Base-by-base conservation (phyloP, 2,888 invertebrate species). In the Unio delphinus region DNA sequence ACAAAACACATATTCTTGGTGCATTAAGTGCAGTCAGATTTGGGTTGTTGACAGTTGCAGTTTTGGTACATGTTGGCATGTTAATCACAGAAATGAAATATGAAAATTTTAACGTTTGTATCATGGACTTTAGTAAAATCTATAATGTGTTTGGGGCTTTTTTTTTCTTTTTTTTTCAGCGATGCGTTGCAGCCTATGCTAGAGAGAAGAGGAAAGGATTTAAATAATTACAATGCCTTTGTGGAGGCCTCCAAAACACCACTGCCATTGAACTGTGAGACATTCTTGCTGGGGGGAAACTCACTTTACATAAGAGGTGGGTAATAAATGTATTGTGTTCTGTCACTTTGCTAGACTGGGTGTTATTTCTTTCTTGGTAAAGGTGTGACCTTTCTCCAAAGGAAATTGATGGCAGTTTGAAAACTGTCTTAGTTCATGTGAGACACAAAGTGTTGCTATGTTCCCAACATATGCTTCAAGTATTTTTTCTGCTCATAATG, bases 271-370 rank as follows among this genome's bases (percentile, higher is more conserved):
- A 90, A 92, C 75, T 86, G 88, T 56, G 94, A 94, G 84, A 93
- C 93, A 23, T 92, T 92, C 63, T 92, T 92, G 84, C 91, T 94
- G 23, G 94, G 93, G 58, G 94, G 94, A 6, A 93, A 92, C 84
- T 93, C 93, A 82, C 91, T 94, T 70, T 91, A 92, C 84, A 92
- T 94, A 82, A 92, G 92, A 91, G 92, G 93, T 93, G 88, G 91
- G 91, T 83, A 45, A 45, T n/a, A 55, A 57, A 64, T 64, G 20
- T n/a, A 58, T 30, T 55, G n/a, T 28, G n/a, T 20, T 23, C 23
- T n/a, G 58, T 58, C 23, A 58, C 8, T 15, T n/a, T 58, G 58
- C 23, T 58, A 26, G 58, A 45, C 58, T 26, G 26, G 15, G 58
- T 58, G 58, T 11, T n/a, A 3, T 58, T n/a, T n/a, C 15, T 26